These are phyloP conservation scores for Glaucidium brasilianum DNA, from an alignment of 2,113 vertebrate genomes.

Conservation along the genomic window DNA sequence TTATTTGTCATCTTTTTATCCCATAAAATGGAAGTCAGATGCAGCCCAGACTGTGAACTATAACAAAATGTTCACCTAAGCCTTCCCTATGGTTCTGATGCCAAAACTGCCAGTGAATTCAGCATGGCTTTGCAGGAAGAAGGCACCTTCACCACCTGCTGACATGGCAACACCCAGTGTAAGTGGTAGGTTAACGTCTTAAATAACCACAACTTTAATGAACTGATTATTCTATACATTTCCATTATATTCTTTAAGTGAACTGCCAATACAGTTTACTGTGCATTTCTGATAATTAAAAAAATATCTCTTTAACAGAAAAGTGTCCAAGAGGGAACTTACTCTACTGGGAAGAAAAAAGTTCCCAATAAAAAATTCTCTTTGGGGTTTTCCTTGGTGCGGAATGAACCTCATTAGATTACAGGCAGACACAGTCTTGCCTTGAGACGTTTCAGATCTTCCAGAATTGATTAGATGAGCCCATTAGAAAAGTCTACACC, in stretches of 20 bases:
- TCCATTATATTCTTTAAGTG: not conserved
- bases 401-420: not conserved
- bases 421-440: not conserved
- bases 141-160: not conserved
- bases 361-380: not conserved
- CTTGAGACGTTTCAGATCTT: not conserved
- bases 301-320: not conserved
- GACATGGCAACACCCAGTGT: not conserved
- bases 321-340: not conserved
- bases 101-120: not conserved
- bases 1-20: constrained; percentile 43
- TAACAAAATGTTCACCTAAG: not conserved
- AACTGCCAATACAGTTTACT: not conserved
- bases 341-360: not conserved
- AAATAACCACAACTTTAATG: not conserved
- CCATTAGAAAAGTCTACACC: not conserved
- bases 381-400: not conserved
- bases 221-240: not conserved
- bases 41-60: constrained; percentile 37
- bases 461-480: not conserved
- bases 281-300: not conserved
- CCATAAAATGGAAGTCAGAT: constrained; percentile 22
- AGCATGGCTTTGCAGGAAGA: not conserved
- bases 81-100: not conserved
- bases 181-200: not conserved